These are phyloP conservation scores for Vombatus ursinus DNA, from an alignment of 2,113 vertebrate genomes.

Conservation along the genomic window DNA sequence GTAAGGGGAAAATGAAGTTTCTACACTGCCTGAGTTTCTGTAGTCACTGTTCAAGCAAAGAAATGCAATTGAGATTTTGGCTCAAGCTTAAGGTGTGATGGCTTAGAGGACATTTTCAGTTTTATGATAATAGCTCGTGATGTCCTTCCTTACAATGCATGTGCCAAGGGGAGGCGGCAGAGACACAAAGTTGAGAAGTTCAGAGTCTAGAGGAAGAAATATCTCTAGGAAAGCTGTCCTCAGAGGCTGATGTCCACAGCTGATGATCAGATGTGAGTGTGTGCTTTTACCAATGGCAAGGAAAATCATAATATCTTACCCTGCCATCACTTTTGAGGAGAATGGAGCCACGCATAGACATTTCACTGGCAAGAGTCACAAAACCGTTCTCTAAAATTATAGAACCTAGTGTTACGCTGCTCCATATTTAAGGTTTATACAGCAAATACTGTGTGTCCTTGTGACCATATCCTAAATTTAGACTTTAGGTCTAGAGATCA, in stretches of 20 bases:
- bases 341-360: slow-evolving; percentile 83
- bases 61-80: slow-evolving; percentile 45
- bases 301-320: slow-evolving; percentile 80
- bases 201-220: background rate
- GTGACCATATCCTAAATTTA: background rate
- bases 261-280: background rate
- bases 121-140: too few species aligned
- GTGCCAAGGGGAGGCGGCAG: background rate
- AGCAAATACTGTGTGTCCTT: background rate
- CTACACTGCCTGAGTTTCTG: slow-evolving; percentile 14
- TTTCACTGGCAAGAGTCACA: background rate
- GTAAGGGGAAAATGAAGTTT: slow-evolving; percentile 39
- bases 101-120: slow-evolving; percentile 40
- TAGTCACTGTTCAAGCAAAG: slow-evolving; percentile 25
- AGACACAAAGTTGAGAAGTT: slow-evolving; percentile 37
- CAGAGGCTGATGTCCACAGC: slow-evolving; percentile 9
- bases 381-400: background rate
- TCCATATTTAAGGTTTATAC: background rate
- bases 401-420: background rate
- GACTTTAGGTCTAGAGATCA: background rate
- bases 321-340: slow-evolving; percentile 98
- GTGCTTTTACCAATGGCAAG: background rate
- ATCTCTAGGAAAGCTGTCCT: slow-evolving; percentile 22
- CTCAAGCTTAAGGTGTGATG: slow-evolving; percentile 43
- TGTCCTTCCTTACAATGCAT: slow-evolving; percentile 23